These are phyloP conservation scores for Drosophila mayaguana DNA, from an alignment of 2,888 invertebrate species.

Conservation along the genomic window DNA sequence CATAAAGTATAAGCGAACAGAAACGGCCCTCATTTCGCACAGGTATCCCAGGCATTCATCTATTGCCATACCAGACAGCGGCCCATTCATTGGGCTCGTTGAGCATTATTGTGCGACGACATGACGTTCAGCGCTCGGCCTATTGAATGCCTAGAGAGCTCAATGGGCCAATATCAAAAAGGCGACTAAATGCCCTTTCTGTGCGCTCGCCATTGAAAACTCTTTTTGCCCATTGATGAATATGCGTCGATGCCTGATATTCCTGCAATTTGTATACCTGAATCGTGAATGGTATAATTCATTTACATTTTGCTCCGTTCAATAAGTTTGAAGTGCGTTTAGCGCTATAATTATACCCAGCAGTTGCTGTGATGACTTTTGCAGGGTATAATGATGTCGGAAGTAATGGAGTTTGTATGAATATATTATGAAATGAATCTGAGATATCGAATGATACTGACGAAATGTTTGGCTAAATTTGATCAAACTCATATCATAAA, in stretches of 20 bases:
- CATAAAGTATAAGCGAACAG: constrained; percentile 65
- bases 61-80: constrained; percentile 28
- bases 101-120: constrained; percentile 28
- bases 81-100: constrained; percentile 52
- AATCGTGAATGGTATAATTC: constrained; percentile 54
- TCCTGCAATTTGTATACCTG: constrained; percentile 22
- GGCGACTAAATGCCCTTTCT: constrained; percentile 76
- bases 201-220: constrained; percentile 52
- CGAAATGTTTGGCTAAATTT: too few species aligned
- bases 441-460: too few species aligned
- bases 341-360: constrained; percentile 14
- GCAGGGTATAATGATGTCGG: background rate
- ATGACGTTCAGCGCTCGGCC: constrained; percentile 40
- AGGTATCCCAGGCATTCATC: background rate
- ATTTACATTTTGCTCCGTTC: constrained; percentile 37
- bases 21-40: constrained; percentile 45
- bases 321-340: constrained; percentile 32
- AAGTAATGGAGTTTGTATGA: background rate
- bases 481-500: too few species aligned
- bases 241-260: constrained; percentile 23
- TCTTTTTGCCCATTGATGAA: constrained; percentile 64
- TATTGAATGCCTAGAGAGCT: constrained; percentile 61
- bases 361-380: background rate
- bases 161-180: constrained; percentile 70
- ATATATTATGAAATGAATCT: background rate